Conservation (phyloP, 2,888 invertebrate species). For the Hylaea fasciaria region DNA sequence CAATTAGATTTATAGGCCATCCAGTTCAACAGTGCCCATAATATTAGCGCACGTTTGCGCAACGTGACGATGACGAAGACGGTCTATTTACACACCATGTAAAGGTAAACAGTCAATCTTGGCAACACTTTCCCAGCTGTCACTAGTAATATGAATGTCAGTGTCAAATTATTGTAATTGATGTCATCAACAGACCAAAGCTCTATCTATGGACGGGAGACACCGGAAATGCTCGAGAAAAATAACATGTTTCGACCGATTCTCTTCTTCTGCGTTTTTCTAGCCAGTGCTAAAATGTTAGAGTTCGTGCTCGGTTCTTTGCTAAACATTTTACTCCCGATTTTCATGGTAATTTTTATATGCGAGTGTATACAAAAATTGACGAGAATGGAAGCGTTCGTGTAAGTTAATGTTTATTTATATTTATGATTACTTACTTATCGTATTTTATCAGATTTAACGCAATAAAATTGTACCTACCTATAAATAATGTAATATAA, state of each 20-base stretch:
- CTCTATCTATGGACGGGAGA: neutral
- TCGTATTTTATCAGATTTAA: no score
- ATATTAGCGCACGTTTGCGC: no score
- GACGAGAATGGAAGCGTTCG: neutral
- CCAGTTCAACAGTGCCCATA: no score
- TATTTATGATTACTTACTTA: no score
- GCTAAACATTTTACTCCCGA: neutral
- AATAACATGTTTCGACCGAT: no score
- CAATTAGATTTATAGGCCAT: no score
- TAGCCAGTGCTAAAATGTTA: neutral
- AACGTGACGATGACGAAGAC: no score
- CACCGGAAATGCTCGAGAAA: neutral
- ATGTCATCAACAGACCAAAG: neutral
- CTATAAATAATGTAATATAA: no score
- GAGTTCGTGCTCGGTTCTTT: neutral
- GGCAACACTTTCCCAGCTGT: neutral
- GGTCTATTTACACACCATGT: neutral
- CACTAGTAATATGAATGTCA: neutral
- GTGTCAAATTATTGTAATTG: neutral
- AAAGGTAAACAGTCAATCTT: neutral
- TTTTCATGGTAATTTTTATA: neutral
- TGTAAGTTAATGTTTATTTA: neutral
- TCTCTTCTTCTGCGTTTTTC: neutral
- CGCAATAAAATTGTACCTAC: no score
- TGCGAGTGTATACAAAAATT: constrained; percentile 1